Base-by-base conservation (phyloP, 1,140 invertebrate genomes). In the Drosophila watanabei region DNA sequence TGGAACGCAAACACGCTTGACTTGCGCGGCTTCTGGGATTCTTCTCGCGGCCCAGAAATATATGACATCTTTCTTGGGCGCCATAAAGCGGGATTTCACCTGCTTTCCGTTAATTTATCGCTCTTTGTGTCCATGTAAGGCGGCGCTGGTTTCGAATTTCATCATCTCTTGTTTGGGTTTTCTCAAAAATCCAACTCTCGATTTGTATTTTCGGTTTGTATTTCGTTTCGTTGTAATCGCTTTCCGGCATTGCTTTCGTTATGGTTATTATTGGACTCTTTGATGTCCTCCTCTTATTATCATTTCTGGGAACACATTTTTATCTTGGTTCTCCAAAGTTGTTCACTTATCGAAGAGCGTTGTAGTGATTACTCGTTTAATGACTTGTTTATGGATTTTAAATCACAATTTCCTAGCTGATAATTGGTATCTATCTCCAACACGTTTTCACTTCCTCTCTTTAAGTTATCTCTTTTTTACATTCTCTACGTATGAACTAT, bases 221-320 rank as follows among this genome's bases (percentile, higher is more conserved):
- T 72, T 57, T 71, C 33, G 14, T 39, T 59, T 61, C 20, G 35
- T 18, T 46, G 70, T 51, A 73, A 72, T 48, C 65, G 33, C 32
- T 39, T 72, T 41, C 43, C 18, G 18, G 52, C 10, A 51, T 46
- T 35, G 28, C 32, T 46, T 72, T 49, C 51, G 8, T 41, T 57
- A 28, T 57, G 30, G 20, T 70, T 71, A 57, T 60, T 48, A 39
- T 43, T 35, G 54, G 41, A 16, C 37, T 24, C 57, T 69, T 73
- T 73, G 68, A 72, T 52, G 54, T 52, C 16, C 68, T 46, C 45
- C 46, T 28, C 16, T 16, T 56, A 18, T 73, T 73, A 73, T 73
- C 70, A 18, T 37, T 73, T 73, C 70, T 51, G 68, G 54, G 68
- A 73, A 73, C 18, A 37, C n/a, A 43, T 51, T 73, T 73, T 60